These are phyloP conservation scores for Halocynthia aurantium DNA, from an alignment of 23 tunicate genomes.

Conservation along the genomic window DNA sequence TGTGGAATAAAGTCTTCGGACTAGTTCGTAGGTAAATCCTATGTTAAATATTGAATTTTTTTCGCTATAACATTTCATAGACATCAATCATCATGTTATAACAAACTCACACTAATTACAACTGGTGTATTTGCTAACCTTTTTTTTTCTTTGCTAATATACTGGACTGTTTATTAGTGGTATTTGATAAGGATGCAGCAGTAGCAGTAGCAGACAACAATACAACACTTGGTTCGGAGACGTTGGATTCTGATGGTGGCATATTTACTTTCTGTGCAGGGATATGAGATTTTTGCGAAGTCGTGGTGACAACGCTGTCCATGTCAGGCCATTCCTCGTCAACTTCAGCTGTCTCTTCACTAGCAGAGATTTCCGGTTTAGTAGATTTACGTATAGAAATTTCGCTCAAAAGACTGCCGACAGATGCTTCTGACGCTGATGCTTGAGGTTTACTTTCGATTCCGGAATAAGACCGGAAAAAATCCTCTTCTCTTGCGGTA, in stretches of 20 bases:
- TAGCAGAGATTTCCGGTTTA: not conserved
- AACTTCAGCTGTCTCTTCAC: not conserved
- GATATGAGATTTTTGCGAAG: not conserved
- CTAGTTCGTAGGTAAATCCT: too few species aligned
- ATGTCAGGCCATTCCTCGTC: constrained; percentile 70
- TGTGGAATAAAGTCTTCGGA: too few species aligned
- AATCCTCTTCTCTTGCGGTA: constrained; percentile 66
- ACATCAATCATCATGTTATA: too few species aligned
- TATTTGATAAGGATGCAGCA: not conserved
- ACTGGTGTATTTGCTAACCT: constrained; percentile 3
- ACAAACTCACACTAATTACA: too few species aligned
- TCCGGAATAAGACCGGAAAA: constrained; percentile 35
- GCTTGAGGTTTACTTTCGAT: not conserved
- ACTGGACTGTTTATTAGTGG: constrained; percentile 28
- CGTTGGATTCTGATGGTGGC: not conserved
- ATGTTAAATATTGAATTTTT: not conserved
- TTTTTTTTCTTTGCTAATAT: constrained; percentile 42
- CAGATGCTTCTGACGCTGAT: not conserved
- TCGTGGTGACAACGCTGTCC: constrained; percentile 24
- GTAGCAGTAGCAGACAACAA: constrained; percentile 5
- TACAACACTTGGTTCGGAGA: constrained; percentile 1
- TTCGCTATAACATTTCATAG: not conserved
- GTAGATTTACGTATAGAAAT: not conserved
- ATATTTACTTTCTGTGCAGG: not conserved
- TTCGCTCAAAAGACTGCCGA: not conserved